Conservation (phyloP, 2,888 invertebrate genomes). For the Noctua comes region DNA sequence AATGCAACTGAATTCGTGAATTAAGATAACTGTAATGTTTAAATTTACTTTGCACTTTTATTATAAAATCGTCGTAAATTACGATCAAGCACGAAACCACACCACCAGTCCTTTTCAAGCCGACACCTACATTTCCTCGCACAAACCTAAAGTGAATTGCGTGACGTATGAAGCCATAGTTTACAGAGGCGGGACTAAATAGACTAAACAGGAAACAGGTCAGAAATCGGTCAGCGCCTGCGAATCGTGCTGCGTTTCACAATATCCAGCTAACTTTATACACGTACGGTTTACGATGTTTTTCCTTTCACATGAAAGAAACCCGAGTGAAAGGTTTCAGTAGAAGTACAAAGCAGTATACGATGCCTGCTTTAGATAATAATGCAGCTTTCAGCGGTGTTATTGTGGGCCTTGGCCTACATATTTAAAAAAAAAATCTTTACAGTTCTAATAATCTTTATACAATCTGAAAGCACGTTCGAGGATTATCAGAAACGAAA, state of each 20-base stretch:
- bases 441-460: too few species aligned
- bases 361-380: conserved; percentile 14
- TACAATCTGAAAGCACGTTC: too few species aligned
- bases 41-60: neutral
- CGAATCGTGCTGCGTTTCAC: conserved; percentile 46
- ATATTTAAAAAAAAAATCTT: neutral
- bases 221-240: conserved; percentile 65
- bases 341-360: conserved; percentile 35
- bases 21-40: neutral
- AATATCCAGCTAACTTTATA: conserved; percentile 52
- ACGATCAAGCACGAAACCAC: neutral
- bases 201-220: conserved; percentile 55
- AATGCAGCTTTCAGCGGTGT: conserved; percentile 19
- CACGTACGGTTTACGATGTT: conserved; percentile 48
- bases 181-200: conserved; percentile 42
- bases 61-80: neutral
- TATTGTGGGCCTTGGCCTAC: neutral
- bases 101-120: conserved; percentile 6
- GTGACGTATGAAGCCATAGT: conserved; percentile 66
- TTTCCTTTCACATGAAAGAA: conserved; percentile 46
- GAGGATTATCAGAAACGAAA: neutral
- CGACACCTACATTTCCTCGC: conserved; percentile 3
- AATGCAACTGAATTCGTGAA: too few species aligned
- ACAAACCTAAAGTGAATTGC: conserved; percentile 54
- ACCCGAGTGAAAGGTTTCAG: conserved; percentile 33